phyloP scores from a whole-genome alignment of 2,113 vertebrate species.

The Coturnix japonica region DNA sequence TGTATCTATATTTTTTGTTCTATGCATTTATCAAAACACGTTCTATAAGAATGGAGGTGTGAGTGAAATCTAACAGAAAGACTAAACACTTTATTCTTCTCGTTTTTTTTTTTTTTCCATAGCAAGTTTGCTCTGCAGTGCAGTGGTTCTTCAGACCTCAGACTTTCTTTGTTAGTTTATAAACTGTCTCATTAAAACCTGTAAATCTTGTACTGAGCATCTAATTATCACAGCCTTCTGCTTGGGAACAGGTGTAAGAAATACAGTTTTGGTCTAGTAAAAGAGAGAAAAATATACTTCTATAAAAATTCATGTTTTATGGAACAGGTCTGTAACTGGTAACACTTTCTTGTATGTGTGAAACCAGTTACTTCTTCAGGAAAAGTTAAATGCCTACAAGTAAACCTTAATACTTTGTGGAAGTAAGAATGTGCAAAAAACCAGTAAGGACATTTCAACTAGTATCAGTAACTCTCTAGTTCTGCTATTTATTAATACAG shows the following conservation, averaged over 20 bases:
- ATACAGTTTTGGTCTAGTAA: background rate
- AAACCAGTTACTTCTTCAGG: background rate
- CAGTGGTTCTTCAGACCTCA: background rate
- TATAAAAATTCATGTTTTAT: background rate
- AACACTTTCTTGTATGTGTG: background rate
- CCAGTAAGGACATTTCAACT: background rate
- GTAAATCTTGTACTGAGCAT: background rate
- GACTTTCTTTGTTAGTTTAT: background rate
- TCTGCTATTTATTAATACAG: background rate
- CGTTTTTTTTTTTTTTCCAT: accelerated
- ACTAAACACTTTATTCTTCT: background rate
- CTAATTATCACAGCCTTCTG: background rate
- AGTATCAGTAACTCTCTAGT: background rate
- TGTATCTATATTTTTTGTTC: background rate
- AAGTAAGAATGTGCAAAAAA: background rate
- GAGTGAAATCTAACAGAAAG: background rate
- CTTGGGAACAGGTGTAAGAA: background rate
- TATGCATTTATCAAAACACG: background rate
- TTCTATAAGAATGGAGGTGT: background rate
- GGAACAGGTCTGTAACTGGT: background rate
- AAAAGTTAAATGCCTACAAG: background rate
- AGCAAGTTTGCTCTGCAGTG: background rate
- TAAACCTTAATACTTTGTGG: background rate
- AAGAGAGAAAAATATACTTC: background rate
- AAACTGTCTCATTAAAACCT: background rate